Evolutionary conservation across 2,113 vertebrate species (phyloP).

Genomic region (Tachuris rubrigastra): DNA sequence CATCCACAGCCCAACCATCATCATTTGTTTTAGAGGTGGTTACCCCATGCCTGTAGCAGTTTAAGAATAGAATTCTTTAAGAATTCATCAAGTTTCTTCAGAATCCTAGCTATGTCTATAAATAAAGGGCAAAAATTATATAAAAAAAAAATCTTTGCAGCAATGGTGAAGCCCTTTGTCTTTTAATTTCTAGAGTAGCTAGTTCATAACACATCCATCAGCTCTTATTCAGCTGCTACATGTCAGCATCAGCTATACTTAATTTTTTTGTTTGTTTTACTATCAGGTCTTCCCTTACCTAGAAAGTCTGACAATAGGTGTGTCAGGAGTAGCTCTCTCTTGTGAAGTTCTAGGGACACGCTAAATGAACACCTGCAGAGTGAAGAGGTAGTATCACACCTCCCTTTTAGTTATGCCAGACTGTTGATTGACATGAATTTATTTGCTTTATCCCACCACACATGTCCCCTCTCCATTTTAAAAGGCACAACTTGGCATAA

Average conservation of each 20-base stretch:
- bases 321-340: not conserved
- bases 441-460: not conserved
- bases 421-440: not conserved
- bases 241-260: accelerated
- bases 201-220: not conserved
- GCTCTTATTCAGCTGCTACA: not conserved
- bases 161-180: not conserved
- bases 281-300: not conserved
- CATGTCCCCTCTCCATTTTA: not conserved
- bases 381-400: not conserved
- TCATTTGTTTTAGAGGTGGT: not conserved
- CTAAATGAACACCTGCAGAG: not conserved
- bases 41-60: not conserved
- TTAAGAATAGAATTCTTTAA: not conserved
- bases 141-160: not conserved
- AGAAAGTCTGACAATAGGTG: not conserved
- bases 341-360: not conserved
- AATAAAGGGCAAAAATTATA: not conserved
- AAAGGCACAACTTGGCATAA: not conserved
- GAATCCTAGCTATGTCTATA: not conserved
- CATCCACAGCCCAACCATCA: not conserved
- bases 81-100: accelerated
- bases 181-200: not conserved
- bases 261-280: too few relatives aligned
- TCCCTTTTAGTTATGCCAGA: not conserved